phyloP scores from a whole-genome alignment of 2,113 vertebrate genomes.

The Thunnus thynnus region DNA sequence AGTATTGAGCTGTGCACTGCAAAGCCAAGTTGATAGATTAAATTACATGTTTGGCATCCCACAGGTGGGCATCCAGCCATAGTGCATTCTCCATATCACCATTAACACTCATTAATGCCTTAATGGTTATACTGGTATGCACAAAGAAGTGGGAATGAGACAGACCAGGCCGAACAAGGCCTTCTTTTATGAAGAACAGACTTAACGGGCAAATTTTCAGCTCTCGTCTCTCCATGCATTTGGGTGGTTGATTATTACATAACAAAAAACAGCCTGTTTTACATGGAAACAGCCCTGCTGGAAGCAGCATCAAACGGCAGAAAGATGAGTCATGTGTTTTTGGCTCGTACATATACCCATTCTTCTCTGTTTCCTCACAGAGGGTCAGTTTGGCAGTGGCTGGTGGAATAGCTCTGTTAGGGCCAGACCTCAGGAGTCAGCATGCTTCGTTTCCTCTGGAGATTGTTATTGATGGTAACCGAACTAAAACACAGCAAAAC shows the following conservation, averaged over 20 bases:
- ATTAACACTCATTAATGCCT: slow-evolving; percentile 28
- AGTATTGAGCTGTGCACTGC: not conserved
- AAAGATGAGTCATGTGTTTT: slow-evolving; percentile 75
- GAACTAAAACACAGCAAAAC: slow-evolving; percentile 41
- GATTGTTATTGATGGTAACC: slow-evolving; percentile 39
- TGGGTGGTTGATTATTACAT: slow-evolving; percentile 49
- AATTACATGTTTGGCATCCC: slow-evolving; percentile 31
- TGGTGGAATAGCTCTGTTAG: slow-evolving; percentile 51
- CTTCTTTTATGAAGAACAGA: slow-evolving; percentile 47
- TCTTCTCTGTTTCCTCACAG: slow-evolving; percentile 64
- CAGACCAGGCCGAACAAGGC: slow-evolving; percentile 36
- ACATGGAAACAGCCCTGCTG: slow-evolving; percentile 58
- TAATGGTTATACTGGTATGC: slow-evolving; percentile 28
- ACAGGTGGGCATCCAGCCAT: not conserved
- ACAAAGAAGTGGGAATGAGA: slow-evolving; percentile 24
- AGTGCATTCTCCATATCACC: not conserved
- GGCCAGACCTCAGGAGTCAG: slow-evolving; percentile 48
- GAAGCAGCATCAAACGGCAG: slow-evolving; percentile 45
- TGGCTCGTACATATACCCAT: slow-evolving; percentile 56
- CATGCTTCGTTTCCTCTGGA: slow-evolving; percentile 50
- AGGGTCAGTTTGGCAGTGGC: slow-evolving; percentile 58
- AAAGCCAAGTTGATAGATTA: slow-evolving; percentile 25
- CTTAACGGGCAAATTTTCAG: slow-evolving; percentile 29
- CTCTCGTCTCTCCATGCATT: slow-evolving; percentile 50
- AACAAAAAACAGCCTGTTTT: slow-evolving; percentile 52